Evolutionary conservation across 30 jellyfish, hydroid and myxozoan genomes (phyloP).

Genomic region (Clytia hemisphaerica): DNA sequence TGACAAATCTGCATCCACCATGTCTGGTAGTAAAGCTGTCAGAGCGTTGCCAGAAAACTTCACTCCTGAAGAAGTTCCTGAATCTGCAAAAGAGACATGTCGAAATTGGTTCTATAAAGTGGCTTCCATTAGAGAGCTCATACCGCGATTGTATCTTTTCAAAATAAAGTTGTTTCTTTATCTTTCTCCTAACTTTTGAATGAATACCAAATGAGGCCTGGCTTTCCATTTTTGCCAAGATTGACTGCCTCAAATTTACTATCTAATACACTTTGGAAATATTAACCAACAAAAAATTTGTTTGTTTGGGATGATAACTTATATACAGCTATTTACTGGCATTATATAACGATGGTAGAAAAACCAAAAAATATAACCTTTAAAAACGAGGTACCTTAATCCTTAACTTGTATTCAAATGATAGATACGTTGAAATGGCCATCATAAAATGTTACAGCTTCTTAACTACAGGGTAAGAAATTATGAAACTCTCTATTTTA

Average conservation of each 20-base stretch:
- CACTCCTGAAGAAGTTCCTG: slow-evolving; percentile 99
- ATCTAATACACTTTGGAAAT: no score
- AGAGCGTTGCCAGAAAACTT: slow-evolving; percentile 69
- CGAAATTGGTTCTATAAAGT: slow-evolving; percentile 96
- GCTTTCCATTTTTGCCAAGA: no score
- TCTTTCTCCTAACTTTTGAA: no score
- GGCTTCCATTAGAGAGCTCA: slow-evolving; percentile 90
- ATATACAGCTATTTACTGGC: no score
- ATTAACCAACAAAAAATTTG: no score
- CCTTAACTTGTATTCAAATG: not conserved
- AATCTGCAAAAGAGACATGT: slow-evolving; percentile 98
- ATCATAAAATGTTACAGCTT: slow-evolving; percentile 81
- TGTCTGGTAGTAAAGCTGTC: slow-evolving; percentile 44
- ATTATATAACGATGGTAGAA: not conserved
- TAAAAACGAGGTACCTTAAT: not conserved
- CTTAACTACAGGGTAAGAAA: slow-evolving; percentile 87
- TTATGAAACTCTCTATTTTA: no score
- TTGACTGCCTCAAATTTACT: no score
- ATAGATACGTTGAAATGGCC: slow-evolving; percentile 93
- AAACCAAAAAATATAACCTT: not conserved
- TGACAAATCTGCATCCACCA: slow-evolving; percentile 43
- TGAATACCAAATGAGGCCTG: no score
- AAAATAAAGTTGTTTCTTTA: not conserved
- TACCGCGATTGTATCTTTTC: slow-evolving; percentile 94
- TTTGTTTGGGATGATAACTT: no score